Conservation (phyloP, 2,797 vertebrate genomes). For the Gorsachius magnificus region DNA sequence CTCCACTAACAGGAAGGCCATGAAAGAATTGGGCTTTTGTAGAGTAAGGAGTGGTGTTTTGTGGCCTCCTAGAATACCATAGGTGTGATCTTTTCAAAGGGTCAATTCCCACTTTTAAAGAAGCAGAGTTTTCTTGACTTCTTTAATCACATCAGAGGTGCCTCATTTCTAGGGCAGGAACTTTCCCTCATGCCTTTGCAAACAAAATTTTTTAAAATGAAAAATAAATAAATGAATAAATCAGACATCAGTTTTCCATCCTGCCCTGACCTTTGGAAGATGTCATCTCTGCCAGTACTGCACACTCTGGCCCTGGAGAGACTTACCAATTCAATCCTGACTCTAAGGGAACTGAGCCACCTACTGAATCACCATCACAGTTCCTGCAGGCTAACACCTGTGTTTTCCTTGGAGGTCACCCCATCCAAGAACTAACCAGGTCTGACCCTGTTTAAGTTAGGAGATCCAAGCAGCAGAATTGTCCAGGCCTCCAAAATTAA, state of each 20-base stretch:
- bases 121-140: background rate
- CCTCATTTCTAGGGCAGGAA: background rate
- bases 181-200: background rate
- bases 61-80: background rate
- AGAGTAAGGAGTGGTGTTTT: background rate
- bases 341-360: background rate
- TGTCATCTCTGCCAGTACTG: background rate
- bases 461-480: background rate
- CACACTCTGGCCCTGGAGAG: background rate
- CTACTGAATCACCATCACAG: background rate
- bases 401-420: constrained; percentile 33
- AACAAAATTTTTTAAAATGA: background rate
- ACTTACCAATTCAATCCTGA: background rate
- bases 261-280: constrained; percentile 12
- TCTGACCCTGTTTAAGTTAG: background rate
- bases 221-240: background rate
- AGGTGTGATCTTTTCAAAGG: background rate
- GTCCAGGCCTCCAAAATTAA: background rate
- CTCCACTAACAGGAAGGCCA: background rate
- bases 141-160: background rate
- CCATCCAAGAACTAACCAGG: background rate
- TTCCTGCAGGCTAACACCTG: background rate
- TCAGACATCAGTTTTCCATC: background rate
- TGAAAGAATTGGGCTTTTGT: background rate
- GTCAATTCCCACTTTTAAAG: background rate